Conservation (phyloP, 2,888 invertebrate genomes). For the Phengaris alcon region DNA sequence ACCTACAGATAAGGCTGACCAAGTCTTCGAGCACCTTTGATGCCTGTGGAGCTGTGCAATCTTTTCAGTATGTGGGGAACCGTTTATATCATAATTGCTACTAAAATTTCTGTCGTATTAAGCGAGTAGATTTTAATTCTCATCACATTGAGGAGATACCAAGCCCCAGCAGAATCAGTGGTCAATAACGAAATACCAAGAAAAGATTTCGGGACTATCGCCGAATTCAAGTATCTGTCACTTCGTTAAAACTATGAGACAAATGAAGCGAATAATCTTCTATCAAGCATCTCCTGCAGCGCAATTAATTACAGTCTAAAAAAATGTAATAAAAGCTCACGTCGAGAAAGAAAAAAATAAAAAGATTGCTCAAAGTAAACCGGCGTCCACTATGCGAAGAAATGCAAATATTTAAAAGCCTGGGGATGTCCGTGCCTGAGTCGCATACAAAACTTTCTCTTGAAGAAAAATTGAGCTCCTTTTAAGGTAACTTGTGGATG, state of each 20-base stretch:
- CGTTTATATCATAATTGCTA: too few species aligned
- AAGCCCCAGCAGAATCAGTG: too few species aligned
- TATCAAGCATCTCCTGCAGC: neutral
- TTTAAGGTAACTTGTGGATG: conserved; percentile 63
- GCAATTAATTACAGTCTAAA: conserved; percentile 9
- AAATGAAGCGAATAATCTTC: neutral
- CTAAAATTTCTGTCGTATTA: too few species aligned
- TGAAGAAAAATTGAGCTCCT: conserved; percentile 64
- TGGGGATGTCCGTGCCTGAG: conserved; percentile 51
- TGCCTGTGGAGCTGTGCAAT: neutral
- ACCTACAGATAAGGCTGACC: neutral
- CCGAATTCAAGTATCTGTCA: too few species aligned
- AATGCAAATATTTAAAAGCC: conserved; percentile 71
- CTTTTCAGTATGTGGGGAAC: too few species aligned
- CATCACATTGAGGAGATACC: too few species aligned
- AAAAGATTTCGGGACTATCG: too few species aligned
- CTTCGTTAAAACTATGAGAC: too few species aligned
- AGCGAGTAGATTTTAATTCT: too few species aligned
- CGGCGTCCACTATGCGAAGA: conserved; percentile 53
- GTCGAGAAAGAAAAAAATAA: conserved; percentile 39
- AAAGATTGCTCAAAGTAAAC: conserved; percentile 49
- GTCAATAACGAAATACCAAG: too few species aligned
- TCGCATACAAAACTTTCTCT: conserved; percentile 69
- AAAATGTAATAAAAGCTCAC: conserved; percentile 11
- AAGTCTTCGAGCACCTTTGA: neutral